These are phyloP conservation scores for Gambusia yucatana DNA, from an alignment of 2,797 vertebrate genomes.

Conservation along the genomic window DNA sequence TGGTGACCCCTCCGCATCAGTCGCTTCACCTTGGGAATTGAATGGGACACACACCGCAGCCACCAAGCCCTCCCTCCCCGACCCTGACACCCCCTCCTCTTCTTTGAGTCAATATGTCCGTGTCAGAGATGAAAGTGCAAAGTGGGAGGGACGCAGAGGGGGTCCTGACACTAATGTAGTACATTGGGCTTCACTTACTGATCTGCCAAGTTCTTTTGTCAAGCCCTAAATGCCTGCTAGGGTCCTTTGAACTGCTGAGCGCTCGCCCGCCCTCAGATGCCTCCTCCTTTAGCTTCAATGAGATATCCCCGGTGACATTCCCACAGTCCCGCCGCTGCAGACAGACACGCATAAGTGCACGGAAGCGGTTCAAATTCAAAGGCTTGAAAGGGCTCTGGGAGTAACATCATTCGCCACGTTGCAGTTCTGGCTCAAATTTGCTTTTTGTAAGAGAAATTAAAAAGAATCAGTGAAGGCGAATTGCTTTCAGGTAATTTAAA, in stretches of 20 bases:
- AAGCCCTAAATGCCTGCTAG: conserved; percentile 80
- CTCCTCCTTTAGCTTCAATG: conserved; percentile 70
- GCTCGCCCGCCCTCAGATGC: conserved; percentile 69
- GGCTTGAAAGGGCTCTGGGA: conserved; percentile 49
- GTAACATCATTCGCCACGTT: conserved; percentile 41
- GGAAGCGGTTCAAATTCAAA: conserved; percentile 67
- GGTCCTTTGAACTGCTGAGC: conserved; percentile 83
- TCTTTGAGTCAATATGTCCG: conserved; percentile 82
- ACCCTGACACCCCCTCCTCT: conserved; percentile 63
- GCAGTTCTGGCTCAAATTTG: conserved; percentile 20
- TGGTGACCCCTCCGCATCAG: conserved; percentile 66
- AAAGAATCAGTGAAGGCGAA: conserved; percentile 22
- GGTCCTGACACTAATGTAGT: conserved; percentile 86
- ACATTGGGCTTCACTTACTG: conserved; percentile 84
- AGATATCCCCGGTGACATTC: conserved; percentile 73
- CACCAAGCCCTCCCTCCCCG: conserved; percentile 43
- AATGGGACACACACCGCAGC: conserved; percentile 69
- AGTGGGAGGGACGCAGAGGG: conserved; percentile 79
- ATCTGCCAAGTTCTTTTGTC: conserved; percentile 86
- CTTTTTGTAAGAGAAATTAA: conserved; percentile 29
- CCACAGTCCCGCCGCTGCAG: conserved; percentile 69
- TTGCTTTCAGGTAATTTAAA: conserved; percentile 43
- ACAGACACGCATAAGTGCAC: conserved; percentile 68
- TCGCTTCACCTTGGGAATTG: conserved; percentile 78
- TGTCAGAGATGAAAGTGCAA: conserved; percentile 88